Percentiles rank a stretch among this genome's conserved stretches.
Evolutionary conservation across 1,140 invertebrate species (phyloP).

Genomic region (Lepidotrigona ventralis): DNA sequence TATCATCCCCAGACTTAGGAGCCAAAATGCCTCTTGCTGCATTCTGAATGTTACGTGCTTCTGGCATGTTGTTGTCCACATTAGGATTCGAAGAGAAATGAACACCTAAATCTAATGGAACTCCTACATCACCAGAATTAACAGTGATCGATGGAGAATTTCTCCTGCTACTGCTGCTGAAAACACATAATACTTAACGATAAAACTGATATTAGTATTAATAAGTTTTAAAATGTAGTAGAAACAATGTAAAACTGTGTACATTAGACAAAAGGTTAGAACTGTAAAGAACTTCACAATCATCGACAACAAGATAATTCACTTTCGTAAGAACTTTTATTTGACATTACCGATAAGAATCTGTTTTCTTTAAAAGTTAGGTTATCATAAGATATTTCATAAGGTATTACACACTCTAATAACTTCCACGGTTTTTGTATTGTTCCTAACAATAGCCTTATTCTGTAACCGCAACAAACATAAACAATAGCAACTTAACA

Average conservation of each 20-base stretch:
- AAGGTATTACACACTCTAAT: slow-evolving; percentile 7
- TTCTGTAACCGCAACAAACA: slow-evolving; percentile 9
- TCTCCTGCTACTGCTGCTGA: slow-evolving; percentile 74
- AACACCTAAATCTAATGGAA: slow-evolving; percentile 74
- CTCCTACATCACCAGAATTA: slow-evolving; percentile 66
- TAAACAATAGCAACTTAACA: slow-evolving; percentile 25
- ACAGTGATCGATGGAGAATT: slow-evolving; percentile 70
- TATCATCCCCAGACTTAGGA: slow-evolving; percentile 75
- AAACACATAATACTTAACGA: slow-evolving; percentile 23
- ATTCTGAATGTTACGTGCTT: slow-evolving; percentile 77
- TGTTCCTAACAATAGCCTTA: slow-evolving; percentile 15
- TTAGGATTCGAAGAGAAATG: slow-evolving; percentile 71
- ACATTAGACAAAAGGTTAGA: neutral
- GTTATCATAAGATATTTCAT: slow-evolving; percentile 47
- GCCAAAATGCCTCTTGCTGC: slow-evolving; percentile 78
- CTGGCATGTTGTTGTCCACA: slow-evolving; percentile 71
- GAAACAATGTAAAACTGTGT: neutral
- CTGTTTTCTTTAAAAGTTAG: slow-evolving; percentile 24
- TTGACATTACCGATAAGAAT: slow-evolving; percentile 38
- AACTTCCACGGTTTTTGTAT: slow-evolving; percentile 3
- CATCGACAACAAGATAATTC: slow-evolving; percentile 8
- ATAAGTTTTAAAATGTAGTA: slow-evolving; percentile 1
- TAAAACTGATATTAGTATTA: neutral
- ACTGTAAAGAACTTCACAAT: neutral
- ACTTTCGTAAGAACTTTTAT: slow-evolving; percentile 29